phyloP scores from a whole-genome alignment of 2,797 vertebrate species.

The Spinus olivaceus region DNA sequence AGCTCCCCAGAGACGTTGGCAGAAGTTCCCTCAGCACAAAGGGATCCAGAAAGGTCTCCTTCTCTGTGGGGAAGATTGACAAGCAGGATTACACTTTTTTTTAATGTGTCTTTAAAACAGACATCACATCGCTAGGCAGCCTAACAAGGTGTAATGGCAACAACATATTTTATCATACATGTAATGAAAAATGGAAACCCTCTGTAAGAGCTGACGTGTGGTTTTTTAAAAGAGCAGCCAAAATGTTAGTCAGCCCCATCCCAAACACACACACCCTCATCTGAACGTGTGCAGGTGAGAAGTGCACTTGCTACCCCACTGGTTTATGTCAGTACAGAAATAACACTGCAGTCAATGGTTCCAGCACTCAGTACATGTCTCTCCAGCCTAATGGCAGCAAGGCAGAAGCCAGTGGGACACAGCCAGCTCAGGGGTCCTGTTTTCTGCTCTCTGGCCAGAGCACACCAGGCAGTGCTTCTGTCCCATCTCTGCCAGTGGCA shows the following conservation, averaged over 20 bases:
- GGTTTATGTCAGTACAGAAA: neutral
- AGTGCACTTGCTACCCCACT: neutral
- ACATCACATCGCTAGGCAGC: slow-evolving; percentile 19
- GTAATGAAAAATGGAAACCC: neutral
- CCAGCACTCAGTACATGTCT: neutral
- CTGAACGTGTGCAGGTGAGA: neutral
- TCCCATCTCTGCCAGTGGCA: fast-evolving
- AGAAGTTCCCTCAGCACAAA: slow-evolving; percentile 91
- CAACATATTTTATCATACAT: slow-evolving; percentile 25
- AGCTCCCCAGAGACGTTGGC: slow-evolving; percentile 86
- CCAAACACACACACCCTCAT: neutral
- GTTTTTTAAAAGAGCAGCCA: slow-evolving; percentile 48
- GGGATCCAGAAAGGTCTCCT: slow-evolving; percentile 95
- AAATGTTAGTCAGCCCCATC: neutral
- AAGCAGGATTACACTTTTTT: slow-evolving; percentile 29
- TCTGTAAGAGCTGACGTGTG: neutral
- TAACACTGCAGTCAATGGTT: neutral
- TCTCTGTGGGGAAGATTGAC: slow-evolving; percentile 79
- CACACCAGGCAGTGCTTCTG: fast-evolving
- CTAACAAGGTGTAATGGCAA: slow-evolving; percentile 49
- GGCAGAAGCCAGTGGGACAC: neutral
- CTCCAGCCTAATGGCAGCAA: neutral
- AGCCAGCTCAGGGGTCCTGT: neutral
- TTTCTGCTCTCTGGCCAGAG: neutral
- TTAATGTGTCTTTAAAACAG: slow-evolving; percentile 20